Conservation (phyloP, 2,888 invertebrate species). For the Rotaria macrura region DNA sequence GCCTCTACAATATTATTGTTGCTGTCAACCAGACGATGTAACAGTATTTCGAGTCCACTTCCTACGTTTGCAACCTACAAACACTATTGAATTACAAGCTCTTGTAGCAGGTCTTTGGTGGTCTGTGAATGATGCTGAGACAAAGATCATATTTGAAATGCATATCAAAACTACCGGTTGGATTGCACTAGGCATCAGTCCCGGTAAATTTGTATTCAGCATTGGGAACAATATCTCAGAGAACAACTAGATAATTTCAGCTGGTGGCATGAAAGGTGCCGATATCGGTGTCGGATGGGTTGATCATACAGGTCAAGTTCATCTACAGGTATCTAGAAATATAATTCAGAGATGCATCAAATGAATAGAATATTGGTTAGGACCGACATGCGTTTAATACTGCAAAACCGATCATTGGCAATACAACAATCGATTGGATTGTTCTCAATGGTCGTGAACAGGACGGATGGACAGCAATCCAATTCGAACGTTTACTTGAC, state of each 20-base stretch:
- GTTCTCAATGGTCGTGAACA: constrained; percentile 17
- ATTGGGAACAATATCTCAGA: no score
- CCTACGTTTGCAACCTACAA: no score
- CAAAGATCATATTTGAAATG: constrained; percentile 20
- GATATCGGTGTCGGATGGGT: constrained; percentile 84
- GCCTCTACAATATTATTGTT: no score
- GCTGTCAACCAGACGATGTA: no score
- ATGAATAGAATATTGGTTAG: no score
- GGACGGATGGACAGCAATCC: constrained; percentile 32
- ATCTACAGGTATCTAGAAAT: no score
- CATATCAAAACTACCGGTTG: constrained; percentile 26
- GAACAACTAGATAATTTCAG: constrained; percentile 45
- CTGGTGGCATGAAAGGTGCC: constrained; percentile 67
- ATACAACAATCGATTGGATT: no score
- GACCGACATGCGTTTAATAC: no score
- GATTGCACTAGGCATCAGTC: constrained; percentile 28
- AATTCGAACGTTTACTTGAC: constrained; percentile 31
- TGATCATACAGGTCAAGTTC: background rate
- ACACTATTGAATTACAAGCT: background rate
- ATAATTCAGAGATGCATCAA: no score
- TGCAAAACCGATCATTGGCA: no score
- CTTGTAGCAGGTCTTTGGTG: background rate
- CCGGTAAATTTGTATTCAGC: no score
- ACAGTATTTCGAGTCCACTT: no score
- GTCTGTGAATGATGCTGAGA: background rate